Base-by-base conservation (phyloP, 2,888 invertebrate species). In the Ennomos quercinarius region DNA sequence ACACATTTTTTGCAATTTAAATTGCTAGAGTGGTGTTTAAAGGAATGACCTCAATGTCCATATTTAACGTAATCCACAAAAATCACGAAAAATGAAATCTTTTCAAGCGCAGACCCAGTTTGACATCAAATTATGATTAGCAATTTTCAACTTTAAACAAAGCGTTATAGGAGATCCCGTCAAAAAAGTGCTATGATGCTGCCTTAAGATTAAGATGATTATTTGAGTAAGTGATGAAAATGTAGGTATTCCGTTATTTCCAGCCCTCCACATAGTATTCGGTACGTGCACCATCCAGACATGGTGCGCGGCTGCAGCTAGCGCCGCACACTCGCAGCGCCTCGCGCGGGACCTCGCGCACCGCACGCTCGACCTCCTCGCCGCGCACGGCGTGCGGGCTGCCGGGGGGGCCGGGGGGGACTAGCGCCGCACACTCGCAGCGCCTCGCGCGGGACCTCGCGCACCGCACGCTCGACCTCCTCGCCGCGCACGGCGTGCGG, bases 381-480 rank as follows among this genome's bases (percentile, higher is more conserved):
- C 80, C 0, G 68, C 80, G 39, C 88, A 89, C 59, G 89, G 87
- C 68, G 81, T 82, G 57, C 79, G 72, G 46, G 78, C 91, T 0
- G 90, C 89, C 10, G 76, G 9, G n/a, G 17, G 17, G 17, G 27
- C 27, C 6, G 5, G 27, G 27, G 27, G 27, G 17, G n/a, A n/a
- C 17, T 17, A 17, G 17, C 63, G 67, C 88, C 54, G 71, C 78
- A 9, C 78, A 82, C 73, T 67, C 74, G 61, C 64, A 67, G 1
- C n/a, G 27, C 4, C 6, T 89, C 37, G 85, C 83, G 70, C 73
- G 73, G 9, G 90, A 91, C 68, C 66, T 91, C 8, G 64, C 76
- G 0, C 83, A 79, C 64, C 76, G 87, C 1, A 58, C 77, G 4
- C 55, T 91, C 39, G 92, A 93, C 64, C 47, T 86, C 0, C 47